Evolutionary conservation across 2,113 vertebrate genomes (phyloP).

Genomic region (Lagopus leucura): DNA sequence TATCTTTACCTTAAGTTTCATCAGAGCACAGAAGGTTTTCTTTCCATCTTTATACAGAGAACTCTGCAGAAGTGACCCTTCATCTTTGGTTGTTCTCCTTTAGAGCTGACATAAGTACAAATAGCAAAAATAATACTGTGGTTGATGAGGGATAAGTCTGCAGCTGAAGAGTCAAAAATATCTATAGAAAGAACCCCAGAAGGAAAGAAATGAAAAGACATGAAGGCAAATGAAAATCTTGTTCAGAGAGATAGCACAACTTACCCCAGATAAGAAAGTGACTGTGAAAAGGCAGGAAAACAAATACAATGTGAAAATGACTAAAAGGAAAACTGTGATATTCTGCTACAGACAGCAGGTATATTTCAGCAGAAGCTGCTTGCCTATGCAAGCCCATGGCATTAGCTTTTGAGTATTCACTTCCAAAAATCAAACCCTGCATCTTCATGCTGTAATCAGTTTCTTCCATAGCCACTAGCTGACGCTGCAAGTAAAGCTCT

Average conservation of each 20-base stretch:
- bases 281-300: background rate
- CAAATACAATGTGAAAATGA: background rate
- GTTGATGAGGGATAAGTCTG: background rate
- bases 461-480: constrained; percentile 13
- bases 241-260: background rate
- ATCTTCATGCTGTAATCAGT: background rate
- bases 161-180: background rate
- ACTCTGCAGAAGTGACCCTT: background rate
- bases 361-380: background rate
- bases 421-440: background rate
- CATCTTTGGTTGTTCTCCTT: background rate
- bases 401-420: background rate
- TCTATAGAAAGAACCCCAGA: background rate
- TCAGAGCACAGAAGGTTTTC: background rate
- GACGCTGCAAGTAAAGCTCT: constrained; percentile 16
- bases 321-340: background rate
- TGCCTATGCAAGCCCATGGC: background rate
- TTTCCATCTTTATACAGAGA: background rate
- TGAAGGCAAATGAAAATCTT: background rate
- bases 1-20: background rate
- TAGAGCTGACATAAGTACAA: background rate
- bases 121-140: background rate
- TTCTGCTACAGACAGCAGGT: rapidly evolving
- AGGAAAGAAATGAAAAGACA: background rate
- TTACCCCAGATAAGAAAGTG: background rate